Evolutionary conservation across 2,797 vertebrate genomes (phyloP).

Genomic region (Sebastes minor): DNA sequence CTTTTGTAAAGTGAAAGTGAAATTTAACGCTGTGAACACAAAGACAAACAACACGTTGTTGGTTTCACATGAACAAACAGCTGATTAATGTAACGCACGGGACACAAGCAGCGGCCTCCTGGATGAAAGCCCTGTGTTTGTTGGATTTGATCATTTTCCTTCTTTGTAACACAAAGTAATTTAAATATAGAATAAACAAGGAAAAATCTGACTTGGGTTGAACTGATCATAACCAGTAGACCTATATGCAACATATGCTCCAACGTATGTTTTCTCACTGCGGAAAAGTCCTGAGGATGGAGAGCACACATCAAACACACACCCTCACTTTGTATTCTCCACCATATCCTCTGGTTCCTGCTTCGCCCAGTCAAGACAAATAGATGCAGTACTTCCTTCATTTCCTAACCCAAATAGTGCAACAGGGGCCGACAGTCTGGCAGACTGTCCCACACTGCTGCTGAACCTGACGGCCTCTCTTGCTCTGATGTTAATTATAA

Average conservation of each 20-base stretch:
- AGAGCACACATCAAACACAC: conserved; percentile 36
- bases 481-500: conserved; percentile 12
- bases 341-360: conserved; percentile 61
- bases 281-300: conserved; percentile 41
- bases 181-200: too few species aligned
- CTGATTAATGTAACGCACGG: too few species aligned
- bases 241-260: neutral
- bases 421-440: conserved; percentile 29
- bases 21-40: too few species aligned
- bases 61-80: too few species aligned
- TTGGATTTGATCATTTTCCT: too few species aligned
- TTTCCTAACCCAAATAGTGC: conserved; percentile 61
- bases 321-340: conserved; percentile 54
- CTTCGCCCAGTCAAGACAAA: conserved; percentile 55
- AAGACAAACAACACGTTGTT: too few species aligned
- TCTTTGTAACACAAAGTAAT: neutral
- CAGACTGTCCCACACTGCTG: conserved; percentile 13
- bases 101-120: too few species aligned
- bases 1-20: too few species aligned
- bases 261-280: conserved; percentile 14
- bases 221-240: neutral
- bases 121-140: too few species aligned
- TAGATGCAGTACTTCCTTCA: conserved; percentile 60
- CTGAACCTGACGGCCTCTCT: conserved; percentile 16
- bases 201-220: neutral